Evolutionary conservation across 1,140 invertebrate genomes (phyloP).

Genomic region (Intoshia linei): DNA sequence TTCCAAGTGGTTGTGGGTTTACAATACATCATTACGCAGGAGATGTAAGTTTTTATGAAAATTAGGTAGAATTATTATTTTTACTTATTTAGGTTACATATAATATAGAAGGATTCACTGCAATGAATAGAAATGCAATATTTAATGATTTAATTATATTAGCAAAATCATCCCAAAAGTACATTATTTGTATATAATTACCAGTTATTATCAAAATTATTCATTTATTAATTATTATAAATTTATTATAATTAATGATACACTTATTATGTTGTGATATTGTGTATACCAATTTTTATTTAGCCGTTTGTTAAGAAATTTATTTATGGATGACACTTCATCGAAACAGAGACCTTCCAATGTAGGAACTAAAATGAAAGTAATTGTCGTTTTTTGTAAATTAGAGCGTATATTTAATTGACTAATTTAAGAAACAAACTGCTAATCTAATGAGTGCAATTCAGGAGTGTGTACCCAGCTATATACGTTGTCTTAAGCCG

Average conservation of each 20-base stretch:
- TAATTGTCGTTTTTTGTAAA: not conserved
- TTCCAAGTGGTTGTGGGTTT: constrained; percentile 29
- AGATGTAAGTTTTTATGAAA: constrained; percentile 15
- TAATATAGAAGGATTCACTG: constrained; percentile 37
- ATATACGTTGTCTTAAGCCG: constrained; percentile 39
- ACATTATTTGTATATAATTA: not conserved
- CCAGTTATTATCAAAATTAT: not conserved
- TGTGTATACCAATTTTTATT: not conserved
- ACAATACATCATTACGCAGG: constrained; percentile 39
- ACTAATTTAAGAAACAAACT: constrained; percentile 28
- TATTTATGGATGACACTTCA: too few relatives aligned
- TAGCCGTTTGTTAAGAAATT: not conserved
- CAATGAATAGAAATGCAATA: constrained; percentile 39
- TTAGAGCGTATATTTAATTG: not conserved
- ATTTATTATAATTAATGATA: not conserved
- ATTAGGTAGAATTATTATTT: not conserved
- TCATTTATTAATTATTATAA: not conserved
- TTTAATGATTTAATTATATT: constrained; percentile 35
- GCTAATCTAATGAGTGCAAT: constrained; percentile 36
- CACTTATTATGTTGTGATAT: not conserved
- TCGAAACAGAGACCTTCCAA: too few relatives aligned
- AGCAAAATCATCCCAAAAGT: not conserved
- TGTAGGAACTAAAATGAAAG: not conserved
- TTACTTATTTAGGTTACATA: constrained; percentile 28
- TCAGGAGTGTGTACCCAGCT: constrained; percentile 36